These are phyloP conservation scores for Himalopsyche kuldschensis DNA, from an alignment of 2,888 invertebrate genomes.

Conservation along the genomic window DNA sequence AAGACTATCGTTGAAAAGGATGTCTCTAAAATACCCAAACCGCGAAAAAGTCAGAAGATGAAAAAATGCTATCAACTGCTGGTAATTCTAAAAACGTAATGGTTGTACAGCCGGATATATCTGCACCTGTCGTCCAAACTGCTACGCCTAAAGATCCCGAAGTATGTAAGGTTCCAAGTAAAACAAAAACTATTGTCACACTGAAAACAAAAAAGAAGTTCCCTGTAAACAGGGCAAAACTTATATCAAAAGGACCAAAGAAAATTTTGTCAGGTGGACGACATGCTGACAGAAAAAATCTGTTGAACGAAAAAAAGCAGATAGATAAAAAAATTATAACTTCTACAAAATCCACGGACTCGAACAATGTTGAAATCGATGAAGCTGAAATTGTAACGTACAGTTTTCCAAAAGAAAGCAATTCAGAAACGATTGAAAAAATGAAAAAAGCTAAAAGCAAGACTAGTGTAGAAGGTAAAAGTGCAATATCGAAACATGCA, in stretches of 20 bases:
- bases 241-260: slow-evolving; percentile 11
- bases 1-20: slow-evolving; percentile 21
- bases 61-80: background rate
- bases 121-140: background rate
- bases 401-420: slow-evolving; percentile 27
- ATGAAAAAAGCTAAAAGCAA: background rate
- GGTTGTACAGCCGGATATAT: slow-evolving; percentile 15
- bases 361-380: slow-evolving; percentile 14
- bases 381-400: slow-evolving; percentile 24
- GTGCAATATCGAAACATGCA: slow-evolving; percentile 26
- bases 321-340: background rate
- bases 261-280: slow-evolving; percentile 1
- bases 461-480: slow-evolving; percentile 8
- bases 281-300: slow-evolving; percentile 13
- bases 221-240: background rate
- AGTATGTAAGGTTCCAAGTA: background rate
- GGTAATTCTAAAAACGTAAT: slow-evolving; percentile 3
- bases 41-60: slow-evolving; percentile 15
- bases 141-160: background rate
- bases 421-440: background rate
- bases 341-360: slow-evolving; percentile 36
- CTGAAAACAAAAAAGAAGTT: slow-evolving; percentile 17
- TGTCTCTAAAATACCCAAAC: slow-evolving; percentile 14
- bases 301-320: background rate
- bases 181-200: background rate